Evolutionary conservation across 2,113 vertebrate species (phyloP).

Genomic region (Ameiurus melas): DNA sequence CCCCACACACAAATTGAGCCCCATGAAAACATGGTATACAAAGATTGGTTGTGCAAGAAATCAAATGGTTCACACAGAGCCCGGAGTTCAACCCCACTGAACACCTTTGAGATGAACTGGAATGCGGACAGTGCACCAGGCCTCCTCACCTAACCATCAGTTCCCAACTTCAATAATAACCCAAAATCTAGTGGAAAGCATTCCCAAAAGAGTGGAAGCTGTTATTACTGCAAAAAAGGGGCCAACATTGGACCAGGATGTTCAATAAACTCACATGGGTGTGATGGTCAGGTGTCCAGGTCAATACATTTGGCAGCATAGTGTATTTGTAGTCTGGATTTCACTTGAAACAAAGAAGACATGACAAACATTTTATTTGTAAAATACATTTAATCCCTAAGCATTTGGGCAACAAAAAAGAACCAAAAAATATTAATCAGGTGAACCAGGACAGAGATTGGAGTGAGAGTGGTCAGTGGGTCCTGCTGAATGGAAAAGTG

Average conservation of each 20-base stretch:
- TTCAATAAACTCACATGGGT: neutral
- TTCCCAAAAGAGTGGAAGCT: neutral
- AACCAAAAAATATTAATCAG: constrained; percentile 60
- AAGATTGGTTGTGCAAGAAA: no score
- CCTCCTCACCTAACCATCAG: neutral
- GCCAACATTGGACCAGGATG: neutral
- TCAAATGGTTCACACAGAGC: no score
- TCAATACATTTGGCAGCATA: no score
- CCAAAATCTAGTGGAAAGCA: neutral
- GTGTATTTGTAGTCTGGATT: neutral
- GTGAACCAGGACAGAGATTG: constrained; percentile 55
- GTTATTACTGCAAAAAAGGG: neutral
- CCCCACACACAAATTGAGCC: no score
- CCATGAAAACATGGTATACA: no score
- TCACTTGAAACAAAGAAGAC: constrained; percentile 32
- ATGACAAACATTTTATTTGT: constrained; percentile 63
- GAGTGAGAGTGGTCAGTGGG: constrained; percentile 47
- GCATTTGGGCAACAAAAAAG: constrained; percentile 71
- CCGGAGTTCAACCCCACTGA: neutral
- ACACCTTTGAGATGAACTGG: neutral
- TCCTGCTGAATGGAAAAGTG: neutral
- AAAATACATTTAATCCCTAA: constrained; percentile 82
- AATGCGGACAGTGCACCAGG: neutral
- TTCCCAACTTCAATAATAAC: neutral
- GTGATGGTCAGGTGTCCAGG: neutral